These are phyloP conservation scores for Lasaia peninsularis DNA, from an alignment of 1,140 invertebrate genomes.

Conservation along the genomic window DNA sequence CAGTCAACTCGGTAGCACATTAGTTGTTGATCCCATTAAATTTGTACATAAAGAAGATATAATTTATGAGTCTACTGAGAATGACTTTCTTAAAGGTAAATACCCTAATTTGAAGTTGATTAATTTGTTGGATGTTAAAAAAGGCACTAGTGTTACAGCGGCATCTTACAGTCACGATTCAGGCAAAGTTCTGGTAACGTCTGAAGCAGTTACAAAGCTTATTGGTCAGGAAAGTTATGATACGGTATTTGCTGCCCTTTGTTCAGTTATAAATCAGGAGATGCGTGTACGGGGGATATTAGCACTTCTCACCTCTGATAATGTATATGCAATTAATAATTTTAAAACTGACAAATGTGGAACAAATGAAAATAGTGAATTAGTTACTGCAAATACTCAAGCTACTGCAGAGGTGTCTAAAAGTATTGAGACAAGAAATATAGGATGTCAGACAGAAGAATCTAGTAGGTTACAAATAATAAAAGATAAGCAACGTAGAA, in stretches of 20 bases:
- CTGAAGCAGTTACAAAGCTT: conserved; percentile 38
- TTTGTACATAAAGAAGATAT: conserved; percentile 38
- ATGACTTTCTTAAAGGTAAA: conserved; percentile 45
- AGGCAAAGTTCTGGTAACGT: conserved; percentile 34
- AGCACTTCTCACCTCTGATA: conserved; percentile 33
- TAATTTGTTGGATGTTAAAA: conserved; percentile 35
- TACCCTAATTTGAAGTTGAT: conserved; percentile 37
- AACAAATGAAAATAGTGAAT: no score
- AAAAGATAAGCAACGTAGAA: conserved; percentile 18
- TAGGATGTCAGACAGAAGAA: conserved; percentile 29
- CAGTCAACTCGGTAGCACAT: neutral
- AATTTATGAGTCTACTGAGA: conserved; percentile 38
- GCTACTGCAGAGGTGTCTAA: neutral
- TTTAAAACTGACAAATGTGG: no score
- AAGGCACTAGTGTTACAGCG: conserved; percentile 38
- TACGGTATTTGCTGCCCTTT: conserved; percentile 39
- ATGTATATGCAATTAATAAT: neutral
- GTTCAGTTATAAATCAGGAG: conserved; percentile 46
- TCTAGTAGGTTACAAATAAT: conserved; percentile 23
- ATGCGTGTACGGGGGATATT: conserved; percentile 46
- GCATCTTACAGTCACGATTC: conserved; percentile 28
- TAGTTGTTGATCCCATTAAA: neutral
- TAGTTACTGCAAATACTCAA: neutral
- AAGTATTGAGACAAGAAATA: neutral
- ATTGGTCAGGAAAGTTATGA: conserved; percentile 59